phyloP scores from a whole-genome alignment of 2,888 invertebrate species.

The Eristalinus sepulchralis region DNA sequence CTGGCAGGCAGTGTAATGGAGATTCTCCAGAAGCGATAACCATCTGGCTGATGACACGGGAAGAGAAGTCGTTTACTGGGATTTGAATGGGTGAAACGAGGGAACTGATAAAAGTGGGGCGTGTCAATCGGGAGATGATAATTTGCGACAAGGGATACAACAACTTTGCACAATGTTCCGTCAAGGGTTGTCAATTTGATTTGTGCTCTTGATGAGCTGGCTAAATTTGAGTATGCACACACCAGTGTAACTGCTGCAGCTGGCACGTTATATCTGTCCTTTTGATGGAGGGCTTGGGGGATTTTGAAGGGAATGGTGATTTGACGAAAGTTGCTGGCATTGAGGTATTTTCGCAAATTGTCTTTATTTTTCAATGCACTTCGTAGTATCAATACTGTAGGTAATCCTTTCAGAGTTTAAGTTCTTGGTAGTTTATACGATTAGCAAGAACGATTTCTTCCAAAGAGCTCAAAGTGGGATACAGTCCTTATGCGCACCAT shows the following conservation, averaged over 20 bases:
- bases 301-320: background rate
- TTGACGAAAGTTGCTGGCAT: no score
- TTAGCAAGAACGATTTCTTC: no score
- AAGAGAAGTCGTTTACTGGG: constrained; percentile 33
- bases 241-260: background rate
- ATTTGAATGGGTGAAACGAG: constrained; percentile 8
- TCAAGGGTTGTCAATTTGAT: constrained; percentile 35
- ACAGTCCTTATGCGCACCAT: no score
- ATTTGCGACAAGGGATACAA: constrained; percentile 46
- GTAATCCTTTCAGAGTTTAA: no score
- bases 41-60: constrained; percentile 47
- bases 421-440: no score
- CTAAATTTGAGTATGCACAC: background rate
- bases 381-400: no score
- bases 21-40: constrained; percentile 43
- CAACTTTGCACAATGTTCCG: constrained; percentile 37
- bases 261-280: background rate
- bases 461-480: no score
- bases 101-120: constrained; percentile 16
- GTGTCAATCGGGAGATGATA: constrained; percentile 58
- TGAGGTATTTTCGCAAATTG: no score
- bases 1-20: constrained; percentile 21
- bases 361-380: no score
- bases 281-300: background rate
- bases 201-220: background rate